A percentile compares a stretch with the other conserved stretches of the same genome.
phyloP scores from a whole-genome alignment of 1,140 invertebrate genomes.

The Anoplolepis gracilipes region DNA sequence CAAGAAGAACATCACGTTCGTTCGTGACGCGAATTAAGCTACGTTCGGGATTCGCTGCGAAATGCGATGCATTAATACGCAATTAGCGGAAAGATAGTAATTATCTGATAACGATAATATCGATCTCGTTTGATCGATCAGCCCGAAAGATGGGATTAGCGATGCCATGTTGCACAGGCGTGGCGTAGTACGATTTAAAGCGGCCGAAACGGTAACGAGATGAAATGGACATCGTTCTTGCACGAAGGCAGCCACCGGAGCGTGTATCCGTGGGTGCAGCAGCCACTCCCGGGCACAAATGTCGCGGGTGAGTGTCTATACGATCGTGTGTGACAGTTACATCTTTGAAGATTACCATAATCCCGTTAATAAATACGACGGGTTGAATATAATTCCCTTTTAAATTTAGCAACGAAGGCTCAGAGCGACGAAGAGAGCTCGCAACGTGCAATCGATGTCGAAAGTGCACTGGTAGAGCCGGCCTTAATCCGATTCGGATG shows the following conservation, averaged over 20 bases:
- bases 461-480: background rate
- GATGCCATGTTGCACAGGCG: slow-evolving; percentile 2
- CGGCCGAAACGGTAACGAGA: background rate
- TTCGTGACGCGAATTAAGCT: slow-evolving; percentile 19
- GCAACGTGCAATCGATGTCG: slow-evolving; percentile 5
- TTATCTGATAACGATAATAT: slow-evolving; percentile 63
- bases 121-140: slow-evolving; percentile 62
- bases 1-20: background rate
- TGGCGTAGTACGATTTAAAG: slow-evolving; percentile 53
- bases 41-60: slow-evolving; percentile 12
- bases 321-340: slow-evolving; percentile 37
- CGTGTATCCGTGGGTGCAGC: slow-evolving; percentile 78
- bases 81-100: slow-evolving; percentile 66
- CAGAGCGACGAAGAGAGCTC: background rate
- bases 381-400: slow-evolving; percentile 51
- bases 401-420: slow-evolving; percentile 15
- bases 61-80: slow-evolving; percentile 66
- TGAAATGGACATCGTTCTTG: slow-evolving; percentile 34
- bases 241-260: slow-evolving; percentile 72
- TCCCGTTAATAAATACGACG: slow-evolving; percentile 66
- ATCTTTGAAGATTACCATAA: slow-evolving; percentile 68
- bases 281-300: slow-evolving; percentile 67
- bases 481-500: slow-evolving; percentile 30
- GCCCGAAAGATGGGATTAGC: slow-evolving; percentile 60
- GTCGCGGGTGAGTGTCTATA: slow-evolving; percentile 65